Evolutionary conservation across 2,888 invertebrate genomes (phyloP).

Genomic region (Zootermopsis nevadensis): DNA sequence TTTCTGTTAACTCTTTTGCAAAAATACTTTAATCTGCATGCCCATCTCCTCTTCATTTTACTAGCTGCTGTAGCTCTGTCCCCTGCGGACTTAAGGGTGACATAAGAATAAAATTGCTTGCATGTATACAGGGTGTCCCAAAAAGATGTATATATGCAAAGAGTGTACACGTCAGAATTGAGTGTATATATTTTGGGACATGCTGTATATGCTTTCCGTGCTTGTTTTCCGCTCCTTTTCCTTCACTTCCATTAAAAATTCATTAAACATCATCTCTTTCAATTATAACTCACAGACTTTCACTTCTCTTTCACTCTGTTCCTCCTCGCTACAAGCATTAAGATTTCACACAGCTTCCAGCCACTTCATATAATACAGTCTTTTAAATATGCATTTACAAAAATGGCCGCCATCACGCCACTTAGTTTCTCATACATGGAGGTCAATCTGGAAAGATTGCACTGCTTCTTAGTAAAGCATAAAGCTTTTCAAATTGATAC

Average conservation of each 20-base stretch:
- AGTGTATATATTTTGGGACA: too few species aligned
- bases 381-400: conserved; percentile 39
- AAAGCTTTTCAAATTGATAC: conserved; percentile 21
- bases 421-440: conserved; percentile 11
- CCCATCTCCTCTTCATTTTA: neutral
- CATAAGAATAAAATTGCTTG: conserved; percentile 25
- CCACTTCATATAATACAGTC: conserved; percentile 19
- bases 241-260: conserved; percentile 69
- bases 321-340: conserved; percentile 33
- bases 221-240: conserved; percentile 44
- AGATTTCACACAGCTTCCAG: conserved; percentile 32
- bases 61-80: neutral
- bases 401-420: conserved; percentile 23
- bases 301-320: conserved; percentile 56
- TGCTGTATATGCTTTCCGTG: conserved; percentile 19
- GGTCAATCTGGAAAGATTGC: conserved; percentile 4
- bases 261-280: conserved; percentile 59
- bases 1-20: neutral
- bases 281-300: conserved; percentile 65
- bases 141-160: too few species aligned
- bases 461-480: conserved; percentile 26
- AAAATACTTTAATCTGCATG: neutral
- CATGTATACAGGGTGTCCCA: too few species aligned
- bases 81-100: conserved; percentile 18
- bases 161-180: too few species aligned